Evolutionary conservation across 53 echinoderm and acorn worm species (phyloP).

Genomic region (Actinopyga echinites): DNA sequence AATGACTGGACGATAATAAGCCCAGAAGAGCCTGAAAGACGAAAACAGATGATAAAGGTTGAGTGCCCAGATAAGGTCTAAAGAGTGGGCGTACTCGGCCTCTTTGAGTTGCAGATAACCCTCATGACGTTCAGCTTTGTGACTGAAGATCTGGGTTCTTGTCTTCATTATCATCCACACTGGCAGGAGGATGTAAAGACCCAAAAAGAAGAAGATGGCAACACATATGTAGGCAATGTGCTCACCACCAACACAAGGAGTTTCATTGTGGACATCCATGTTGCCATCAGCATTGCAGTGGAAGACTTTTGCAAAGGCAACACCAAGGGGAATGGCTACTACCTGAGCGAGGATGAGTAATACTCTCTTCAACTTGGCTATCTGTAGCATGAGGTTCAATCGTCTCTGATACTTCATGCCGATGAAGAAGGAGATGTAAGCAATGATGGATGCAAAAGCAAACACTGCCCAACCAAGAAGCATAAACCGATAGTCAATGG

Average conservation of each 20-base stretch:
- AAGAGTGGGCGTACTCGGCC: conserved; percentile 80
- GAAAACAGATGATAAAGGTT: conserved; percentile 94
- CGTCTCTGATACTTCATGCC: conserved; percentile 89
- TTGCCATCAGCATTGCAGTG: conserved; percentile 83
- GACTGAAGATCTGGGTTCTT: conserved; percentile 78
- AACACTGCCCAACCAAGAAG: conserved; percentile 79
- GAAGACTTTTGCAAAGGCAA: conserved; percentile 77
- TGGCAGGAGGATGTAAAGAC: conserved; percentile 80
- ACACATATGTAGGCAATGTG: conserved; percentile 81
- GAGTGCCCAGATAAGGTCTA: conserved; percentile 89
- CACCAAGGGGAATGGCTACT: conserved; percentile 83
- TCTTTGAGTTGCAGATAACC: conserved; percentile 97
- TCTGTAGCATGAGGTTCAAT: conserved; percentile 79
- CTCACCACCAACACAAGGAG: conserved; percentile 74
- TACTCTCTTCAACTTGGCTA: conserved; percentile 77
- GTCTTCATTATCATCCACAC: conserved; percentile 95
- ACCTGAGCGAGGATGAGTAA: conserved; percentile 75
- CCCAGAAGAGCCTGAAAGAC: conserved; percentile 94
- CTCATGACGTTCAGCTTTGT: conserved; percentile 84
- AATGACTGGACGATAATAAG: conserved; percentile 88
- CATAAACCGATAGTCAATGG: conserved; percentile 81
- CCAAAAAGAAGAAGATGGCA: conserved; percentile 63
- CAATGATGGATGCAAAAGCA: conserved; percentile 58
- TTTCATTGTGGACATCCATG: conserved; percentile 93
- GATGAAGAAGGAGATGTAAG: conserved; percentile 71